A percentile compares a stretch with the other conserved stretches of the same genome.
Conservation (phyloP, 1,140 invertebrate species). For the Brachionus koreanus region DNA sequence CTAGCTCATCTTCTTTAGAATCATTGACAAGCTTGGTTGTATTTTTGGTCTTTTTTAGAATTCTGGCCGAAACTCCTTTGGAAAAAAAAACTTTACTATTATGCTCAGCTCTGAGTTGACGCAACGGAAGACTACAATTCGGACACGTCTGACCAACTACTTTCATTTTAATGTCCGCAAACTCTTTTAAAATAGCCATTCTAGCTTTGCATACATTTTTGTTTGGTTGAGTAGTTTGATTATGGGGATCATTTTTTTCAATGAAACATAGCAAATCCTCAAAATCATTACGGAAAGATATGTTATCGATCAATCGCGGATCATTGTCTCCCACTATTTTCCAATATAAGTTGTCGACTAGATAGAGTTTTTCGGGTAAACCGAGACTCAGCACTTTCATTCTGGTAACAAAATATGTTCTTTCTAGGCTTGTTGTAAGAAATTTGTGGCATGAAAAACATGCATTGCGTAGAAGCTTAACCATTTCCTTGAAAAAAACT, state of each 20-base stretch:
- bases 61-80: slow-evolving; percentile 33
- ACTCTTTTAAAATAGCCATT: slow-evolving; percentile 1
- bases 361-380: slow-evolving; percentile 67
- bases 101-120: slow-evolving; percentile 43
- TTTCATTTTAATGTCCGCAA: slow-evolving; percentile 17
- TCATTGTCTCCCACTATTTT: slow-evolving; percentile 45
- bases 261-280: slow-evolving; percentile 16
- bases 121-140: slow-evolving; percentile 49
- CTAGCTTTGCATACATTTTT: slow-evolving; percentile 47
- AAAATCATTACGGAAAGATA: neutral
- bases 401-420: slow-evolving; percentile 66
- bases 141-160: slow-evolving; percentile 48
- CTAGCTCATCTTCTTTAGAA: neutral
- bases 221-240: slow-evolving; percentile 46
- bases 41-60: slow-evolving; percentile 34
- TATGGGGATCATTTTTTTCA: neutral
- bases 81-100: slow-evolving; percentile 43
- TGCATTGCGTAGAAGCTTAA: slow-evolving; percentile 65
- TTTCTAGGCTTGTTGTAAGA: slow-evolving; percentile 47
- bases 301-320: neutral
- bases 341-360: slow-evolving; percentile 61
- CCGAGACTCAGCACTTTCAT: slow-evolving; percentile 72
- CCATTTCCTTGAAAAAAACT: slow-evolving; percentile 73
- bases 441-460: slow-evolving; percentile 61
- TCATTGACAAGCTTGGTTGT: neutral